Base-by-base conservation (phyloP, 1,140 invertebrate species). In the Aphaenogaster ashmeadi region DNA sequence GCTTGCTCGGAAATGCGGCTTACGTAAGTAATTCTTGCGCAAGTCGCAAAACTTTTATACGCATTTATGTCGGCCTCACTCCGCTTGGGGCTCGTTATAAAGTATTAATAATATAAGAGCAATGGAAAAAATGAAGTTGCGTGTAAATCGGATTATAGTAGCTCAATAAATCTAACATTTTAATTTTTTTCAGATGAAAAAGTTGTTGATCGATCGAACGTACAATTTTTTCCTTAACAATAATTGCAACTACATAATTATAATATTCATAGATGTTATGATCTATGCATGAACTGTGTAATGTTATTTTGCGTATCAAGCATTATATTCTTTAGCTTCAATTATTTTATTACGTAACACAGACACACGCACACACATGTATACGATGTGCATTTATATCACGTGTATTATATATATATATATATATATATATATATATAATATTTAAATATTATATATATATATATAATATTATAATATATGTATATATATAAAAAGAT, bases 1-100 rank as follows among this genome's bases (percentile, higher is more conserved):
- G 9, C 52, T 11, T 15, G 54, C 18, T n/a, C 52, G 5, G 18
- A 58, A 72, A 47, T 7, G 18, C 27, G 15, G 6, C 52, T 83
- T 47, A 83, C 54, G 44, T 60, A 60, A 83, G 38, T 56, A 13
- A 81, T 41, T 47, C 18, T 60, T 60, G 3, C 4, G 41, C 52
- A 18, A 52, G 62, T 54, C 47, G 60, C 11, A 33, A 74, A 60
- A 80, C 36, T 78, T 54, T 38, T 78, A 27, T 27, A 56, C 4
- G 21, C 11, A 18, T 44, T 78, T 27, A 27, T 36, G 18, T 21
- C 27, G 4, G 0, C 8, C 11, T n/a, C 33, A 27, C 13, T 27
- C 50, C 3, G 27, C 27, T 27, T 27, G 36, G 2, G 2, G 15
- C 15, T 64, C 27, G 38, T 62, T 47, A 15, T 33, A 54, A 74